Base-by-base conservation (phyloP, 2,888 invertebrate genomes). In the Amphipyra berbera region DNA sequence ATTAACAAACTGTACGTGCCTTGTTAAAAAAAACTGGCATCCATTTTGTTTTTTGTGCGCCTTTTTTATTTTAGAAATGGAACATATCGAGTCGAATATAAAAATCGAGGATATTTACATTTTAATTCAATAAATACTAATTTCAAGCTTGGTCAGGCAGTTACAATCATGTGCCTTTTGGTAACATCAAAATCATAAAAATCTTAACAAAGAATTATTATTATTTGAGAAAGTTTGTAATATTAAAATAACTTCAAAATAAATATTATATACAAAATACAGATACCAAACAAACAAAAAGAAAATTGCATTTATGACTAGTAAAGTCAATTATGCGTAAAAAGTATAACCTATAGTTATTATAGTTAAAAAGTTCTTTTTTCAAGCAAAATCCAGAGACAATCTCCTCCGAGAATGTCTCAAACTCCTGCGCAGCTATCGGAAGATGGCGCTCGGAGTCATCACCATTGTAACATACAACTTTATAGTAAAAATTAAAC, bases 321-420 rank as follows among this genome's bases (percentile, higher is more conserved):
- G 30, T 30, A 33, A 3, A 33, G 33, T 0, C 9, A 8, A 13
- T 3, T 13, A 42, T 42, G 35, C n/a, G 10, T n/a, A n/a, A 15
- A 42, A 47, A 48, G 0, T 9, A 7, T 21, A 1, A 21, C n/a
- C n/a, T n/a, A n/a, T n/a, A n/a, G n/a, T n/a, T n/a, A n/a, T n/a
- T 21, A 21, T 1, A n/a, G 21, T 13, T 10, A 41, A 35, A 27
- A 37, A 14, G 21, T 12, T 5, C 6, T 27, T 12, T 2, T n/a
- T 46, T 46, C 13, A 8, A 13, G 21, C 38, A 12, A 30, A 21
- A 47, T 15, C 15, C 57, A 50, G 61, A 78, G 71, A 68, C 68
- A 33, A 58, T 68, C 78, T 65, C 70, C 77, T 79, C 80, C 76
- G 76, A 82, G 77, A 83, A 80, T 73, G 76, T 76, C 78, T 73